Evolutionary conservation across 2,888 invertebrate genomes (phyloP), one percentile per base, ranked within the genome.

Genomic region (Acanthosepion pharaonis): DNA sequence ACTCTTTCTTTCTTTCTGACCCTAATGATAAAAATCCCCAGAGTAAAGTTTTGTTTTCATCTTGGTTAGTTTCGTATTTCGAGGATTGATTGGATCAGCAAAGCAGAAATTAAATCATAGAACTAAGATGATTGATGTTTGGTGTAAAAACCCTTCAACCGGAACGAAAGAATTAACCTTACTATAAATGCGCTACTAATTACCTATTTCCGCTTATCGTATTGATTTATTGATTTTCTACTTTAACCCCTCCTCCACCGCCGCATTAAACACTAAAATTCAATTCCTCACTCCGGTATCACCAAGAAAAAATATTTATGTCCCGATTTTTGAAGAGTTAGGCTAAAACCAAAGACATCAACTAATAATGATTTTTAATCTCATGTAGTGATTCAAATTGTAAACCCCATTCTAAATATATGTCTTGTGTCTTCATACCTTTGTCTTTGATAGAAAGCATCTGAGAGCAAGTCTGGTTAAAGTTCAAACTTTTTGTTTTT

Each of bases 121-220:
- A 78, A 18, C 0, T 15, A 78, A 78, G 15, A 78, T 78, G 78
- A 78, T 78, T 78, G 78, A 78, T 78, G 78, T 78, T 78, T 78
- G n/a, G 78, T 78, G 78, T 78, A 78, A 78, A 78, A 78, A 78
- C n/a, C n/a, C 78, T 78, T 78, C 78, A 78, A n/a, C 78, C 78
- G 15, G 1, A 78, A 78, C 78, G n/a, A n/a, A n/a, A 78, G 78
- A 78, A 78, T 78, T 78, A n/a, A 78, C 78, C 78, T 78, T 18
- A 33, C 78, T n/a, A 78, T 78, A 78, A 78, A 78, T 78, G n/a
- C 18, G 78, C 11, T 15, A 33, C 78, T 78, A 78, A 78, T 78
- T 78, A 78, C 28, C 9, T 55, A 55, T 55, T 55, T 55, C 11
- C 3, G 28, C n/a, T 11, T 6, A 28, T n/a, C 9, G 28, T 78